Conservation (phyloP, 2,113 vertebrate species). For the Cygnus atratus region DNA sequence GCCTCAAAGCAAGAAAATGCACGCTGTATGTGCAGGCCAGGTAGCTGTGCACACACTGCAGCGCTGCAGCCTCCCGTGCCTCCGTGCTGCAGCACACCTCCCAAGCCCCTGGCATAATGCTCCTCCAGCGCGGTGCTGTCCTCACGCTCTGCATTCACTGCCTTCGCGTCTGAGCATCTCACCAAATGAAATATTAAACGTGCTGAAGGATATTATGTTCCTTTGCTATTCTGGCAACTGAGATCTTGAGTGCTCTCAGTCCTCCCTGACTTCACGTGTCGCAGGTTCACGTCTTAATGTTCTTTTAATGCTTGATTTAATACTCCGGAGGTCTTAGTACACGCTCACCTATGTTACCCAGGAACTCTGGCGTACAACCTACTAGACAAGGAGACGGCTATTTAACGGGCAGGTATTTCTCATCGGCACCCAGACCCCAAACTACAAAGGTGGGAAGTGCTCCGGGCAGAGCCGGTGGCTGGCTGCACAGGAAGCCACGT, state of each 20-base stretch:
- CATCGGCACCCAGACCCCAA: neutral
- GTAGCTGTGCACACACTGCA: neutral
- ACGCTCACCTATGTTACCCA: neutral
- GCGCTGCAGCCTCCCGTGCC: neutral
- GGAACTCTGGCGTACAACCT: neutral
- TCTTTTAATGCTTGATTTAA: constrained; percentile 47
- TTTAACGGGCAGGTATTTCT: neutral
- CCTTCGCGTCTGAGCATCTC: neutral
- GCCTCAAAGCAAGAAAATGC: neutral
- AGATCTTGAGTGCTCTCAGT: neutral
- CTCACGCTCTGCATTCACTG: neutral
- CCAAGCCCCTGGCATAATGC: neutral
- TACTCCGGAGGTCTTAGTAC: neutral
- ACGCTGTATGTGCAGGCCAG: neutral
- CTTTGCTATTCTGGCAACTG: constrained; percentile 45
- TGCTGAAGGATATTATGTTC: constrained; percentile 26
- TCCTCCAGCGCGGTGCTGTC: rapidly evolving
- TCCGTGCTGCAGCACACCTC: neutral
- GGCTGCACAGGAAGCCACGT: neutral
- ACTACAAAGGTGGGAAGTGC: neutral
- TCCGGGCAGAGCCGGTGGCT: neutral
- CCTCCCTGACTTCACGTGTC: neutral
- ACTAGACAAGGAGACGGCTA: neutral
- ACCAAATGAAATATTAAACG: constrained; percentile 49
- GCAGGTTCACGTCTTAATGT: constrained; percentile 5